Base-by-base conservation (phyloP, 2,888 invertebrate species). In the Thereva unica region DNA sequence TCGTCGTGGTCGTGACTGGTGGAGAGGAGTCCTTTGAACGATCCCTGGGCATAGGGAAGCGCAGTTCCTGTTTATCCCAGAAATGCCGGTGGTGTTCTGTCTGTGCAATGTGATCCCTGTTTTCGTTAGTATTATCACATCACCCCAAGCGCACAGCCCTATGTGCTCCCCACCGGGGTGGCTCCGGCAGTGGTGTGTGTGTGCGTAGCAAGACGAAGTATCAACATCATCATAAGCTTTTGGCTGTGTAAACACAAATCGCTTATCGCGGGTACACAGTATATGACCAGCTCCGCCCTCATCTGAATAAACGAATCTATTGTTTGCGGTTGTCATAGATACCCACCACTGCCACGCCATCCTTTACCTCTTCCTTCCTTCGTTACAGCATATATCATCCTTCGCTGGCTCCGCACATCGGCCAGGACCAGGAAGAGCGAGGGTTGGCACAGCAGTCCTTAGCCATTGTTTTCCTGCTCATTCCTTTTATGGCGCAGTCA, bases 271-370 rank as follows among this genome's bases (percentile, higher is more conserved):
- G 64, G 52, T 70, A 64, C 45, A 68, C 69, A 70, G 69, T 64
- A 67, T 67, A 55, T 64, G 38, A 63, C 64, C 67, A 69, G 71
- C 72, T 71, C 72, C 72, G 72, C 71, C 72, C 70, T 68, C 70
- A 68, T 69, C 67, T 69, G 68, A 71, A 71, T 72, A 72, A 72
- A 70, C 69, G 70, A 71, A 69, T 67, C 68, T 68, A 73, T 72
- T 72, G 72, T 72, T 72, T 72, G 72, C 66, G 71, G 72, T 71
- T 72, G 71, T 72, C 72, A 72, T 73, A 72, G 72, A 71, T 73
- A 73, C 71, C 42, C 61, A 49, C 50, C 50, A 50, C 50, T 34
- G 34, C 35, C 42, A 9, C 3, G 23, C 23, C 23, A 23, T 23
- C 23, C 23, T 23, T 23, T 23, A 23, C 23, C 23, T 23, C 23